phyloP scores from a whole-genome alignment of 1,140 invertebrate genomes.

The Goniozus legneri region DNA sequence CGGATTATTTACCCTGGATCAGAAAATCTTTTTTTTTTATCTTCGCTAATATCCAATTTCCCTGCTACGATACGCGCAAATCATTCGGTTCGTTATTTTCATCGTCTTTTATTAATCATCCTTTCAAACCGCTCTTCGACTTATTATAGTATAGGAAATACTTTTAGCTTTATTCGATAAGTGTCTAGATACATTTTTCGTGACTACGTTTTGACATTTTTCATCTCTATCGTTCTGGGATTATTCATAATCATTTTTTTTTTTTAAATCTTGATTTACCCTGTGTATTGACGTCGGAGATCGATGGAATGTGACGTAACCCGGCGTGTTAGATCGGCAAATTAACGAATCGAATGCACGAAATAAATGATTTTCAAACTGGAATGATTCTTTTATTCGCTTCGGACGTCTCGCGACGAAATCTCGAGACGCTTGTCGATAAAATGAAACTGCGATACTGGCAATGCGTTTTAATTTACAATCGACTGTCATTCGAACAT shows the following conservation, averaged over 20 bases:
- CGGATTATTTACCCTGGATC: conserved; percentile 51
- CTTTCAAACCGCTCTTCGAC: conserved; percentile 15
- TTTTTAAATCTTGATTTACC: no score
- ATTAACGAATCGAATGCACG: no score
- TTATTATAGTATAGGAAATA: conserved; percentile 47
- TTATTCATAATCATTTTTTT: conserved; percentile 38
- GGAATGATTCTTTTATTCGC: conserved; percentile 8
- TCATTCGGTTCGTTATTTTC: conserved; percentile 10
- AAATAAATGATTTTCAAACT: no score
- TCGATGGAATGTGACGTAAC: conserved; percentile 24
- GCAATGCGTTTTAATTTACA: not conserved
- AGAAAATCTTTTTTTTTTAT: no score
- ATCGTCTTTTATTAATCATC: not conserved
- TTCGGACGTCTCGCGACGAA: not conserved
- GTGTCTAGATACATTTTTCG: conserved; percentile 42
- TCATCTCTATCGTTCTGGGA: conserved; percentile 38
- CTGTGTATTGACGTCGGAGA: conserved; percentile 44
- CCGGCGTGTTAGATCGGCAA: no score
- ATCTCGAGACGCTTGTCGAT: not conserved
- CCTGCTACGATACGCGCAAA: conserved; percentile 30
- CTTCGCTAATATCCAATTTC: conserved; percentile 42
- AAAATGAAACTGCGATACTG: not conserved
- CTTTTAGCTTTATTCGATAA: conserved; percentile 39
- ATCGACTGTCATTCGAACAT: not conserved
- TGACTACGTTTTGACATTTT: conserved; percentile 34